Conservation (phyloP, 2,888 invertebrate species). For the Sussaba pulchella region DNA sequence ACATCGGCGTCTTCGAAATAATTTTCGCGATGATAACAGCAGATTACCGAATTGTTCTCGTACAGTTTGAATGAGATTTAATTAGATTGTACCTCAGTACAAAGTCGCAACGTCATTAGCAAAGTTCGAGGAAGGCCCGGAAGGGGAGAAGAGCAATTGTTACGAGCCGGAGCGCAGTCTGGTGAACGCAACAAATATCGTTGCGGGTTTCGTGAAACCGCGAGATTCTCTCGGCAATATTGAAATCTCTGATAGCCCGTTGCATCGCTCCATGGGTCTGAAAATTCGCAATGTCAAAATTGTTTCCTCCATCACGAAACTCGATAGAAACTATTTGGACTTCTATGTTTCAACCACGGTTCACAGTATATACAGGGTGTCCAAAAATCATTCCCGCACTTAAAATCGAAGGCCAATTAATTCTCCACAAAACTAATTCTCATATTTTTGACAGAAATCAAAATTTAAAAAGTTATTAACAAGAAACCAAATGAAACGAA, state of each 20-base stretch:
- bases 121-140: slow-evolving; percentile 37
- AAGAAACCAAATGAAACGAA: too few relatives aligned
- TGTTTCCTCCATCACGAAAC: slow-evolving; percentile 12
- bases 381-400: too few relatives aligned
- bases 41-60: neutral
- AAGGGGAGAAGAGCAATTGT: too few relatives aligned
- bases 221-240: slow-evolving; percentile 15
- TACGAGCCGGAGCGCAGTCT: neutral
- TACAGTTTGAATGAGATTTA: slow-evolving; percentile 12
- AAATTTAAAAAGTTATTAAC: too few relatives aligned
- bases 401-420: too few relatives aligned
- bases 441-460: too few relatives aligned
- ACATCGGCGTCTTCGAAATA: neutral
- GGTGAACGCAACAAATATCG: neutral
- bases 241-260: neutral
- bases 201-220: slow-evolving; percentile 24
- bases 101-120: slow-evolving; percentile 19
- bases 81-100: neutral
- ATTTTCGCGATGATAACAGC: neutral
- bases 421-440: too few relatives aligned
- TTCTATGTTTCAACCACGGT: too few relatives aligned
- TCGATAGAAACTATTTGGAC: neutral
- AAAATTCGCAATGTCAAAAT: neutral
- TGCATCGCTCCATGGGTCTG: neutral
- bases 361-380: too few relatives aligned